phyloP scores from a whole-genome alignment of 2,888 invertebrate species.

The Drosophila pseudotalamancana region DNA sequence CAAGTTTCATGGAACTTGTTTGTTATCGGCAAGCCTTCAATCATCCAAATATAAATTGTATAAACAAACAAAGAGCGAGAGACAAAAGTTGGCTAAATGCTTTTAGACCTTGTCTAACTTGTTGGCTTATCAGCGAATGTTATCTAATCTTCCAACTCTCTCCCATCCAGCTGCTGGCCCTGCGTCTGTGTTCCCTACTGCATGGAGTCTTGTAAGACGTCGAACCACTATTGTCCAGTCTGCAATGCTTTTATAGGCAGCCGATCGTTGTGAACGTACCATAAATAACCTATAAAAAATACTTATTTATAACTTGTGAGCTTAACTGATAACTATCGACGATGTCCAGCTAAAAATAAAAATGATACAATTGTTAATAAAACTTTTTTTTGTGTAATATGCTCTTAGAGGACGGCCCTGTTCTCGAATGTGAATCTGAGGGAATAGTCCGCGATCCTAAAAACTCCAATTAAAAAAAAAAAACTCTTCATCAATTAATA shows the following conservation, averaged over 20 bases:
- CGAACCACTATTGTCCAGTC: conserved; percentile 40
- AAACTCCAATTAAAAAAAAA: too few species aligned
- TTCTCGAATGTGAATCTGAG: too few species aligned
- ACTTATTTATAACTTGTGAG: neutral
- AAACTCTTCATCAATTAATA: too few species aligned
- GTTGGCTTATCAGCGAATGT: neutral
- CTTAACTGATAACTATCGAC: neutral
- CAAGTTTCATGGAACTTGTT: neutral
- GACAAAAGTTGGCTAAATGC: too few species aligned
- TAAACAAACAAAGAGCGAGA: too few species aligned
- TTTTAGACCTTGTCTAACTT: neutral
- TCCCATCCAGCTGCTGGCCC: conserved; percentile 34
- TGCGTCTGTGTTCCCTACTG: conserved; percentile 48
- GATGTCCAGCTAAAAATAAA: too few species aligned
- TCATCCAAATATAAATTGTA: neutral
- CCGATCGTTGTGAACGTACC: neutral
- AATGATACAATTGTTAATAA: too few species aligned
- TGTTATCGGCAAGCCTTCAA: neutral
- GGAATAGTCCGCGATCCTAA: too few species aligned
- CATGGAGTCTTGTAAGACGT: conserved; percentile 32
- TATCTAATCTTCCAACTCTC: conserved; percentile 21
- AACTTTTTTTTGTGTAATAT: too few species aligned
- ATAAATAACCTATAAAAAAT: neutral
- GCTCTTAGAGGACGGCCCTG: too few species aligned
- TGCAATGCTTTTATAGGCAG: conserved; percentile 37